Evolutionary conservation across 2,113 vertebrate genomes (phyloP).

Genomic region (Ginglymostoma cirratum): DNA sequence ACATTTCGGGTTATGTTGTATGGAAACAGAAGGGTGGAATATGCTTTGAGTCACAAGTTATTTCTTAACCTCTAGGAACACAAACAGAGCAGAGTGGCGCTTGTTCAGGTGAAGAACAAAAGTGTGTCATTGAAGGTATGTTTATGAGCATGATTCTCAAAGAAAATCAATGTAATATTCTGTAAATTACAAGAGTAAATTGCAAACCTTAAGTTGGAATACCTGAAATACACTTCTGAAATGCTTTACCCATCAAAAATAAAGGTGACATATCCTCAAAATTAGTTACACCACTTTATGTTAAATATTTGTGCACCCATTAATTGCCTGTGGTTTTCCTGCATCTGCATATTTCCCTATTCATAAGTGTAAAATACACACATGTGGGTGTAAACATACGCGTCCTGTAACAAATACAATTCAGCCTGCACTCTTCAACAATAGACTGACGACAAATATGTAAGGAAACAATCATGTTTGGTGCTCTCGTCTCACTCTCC

Average conservation of each 20-base stretch:
- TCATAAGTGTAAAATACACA: background rate
- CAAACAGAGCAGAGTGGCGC: background rate
- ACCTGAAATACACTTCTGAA: background rate
- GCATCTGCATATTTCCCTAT: background rate
- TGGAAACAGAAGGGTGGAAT: background rate
- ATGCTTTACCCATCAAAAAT: background rate
- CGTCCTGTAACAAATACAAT: background rate
- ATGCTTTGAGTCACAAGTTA: background rate
- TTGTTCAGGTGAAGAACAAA: background rate
- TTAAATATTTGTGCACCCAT: background rate
- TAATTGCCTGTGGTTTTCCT: background rate
- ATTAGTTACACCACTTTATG: background rate
- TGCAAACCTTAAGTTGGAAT: background rate
- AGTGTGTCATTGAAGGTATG: background rate
- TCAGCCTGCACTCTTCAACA: background rate
- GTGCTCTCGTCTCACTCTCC: background rate
- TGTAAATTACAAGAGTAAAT: background rate
- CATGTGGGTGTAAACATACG: background rate
- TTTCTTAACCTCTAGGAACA: slow-evolving; percentile 4
- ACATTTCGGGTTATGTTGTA: background rate
- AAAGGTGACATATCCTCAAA: background rate
- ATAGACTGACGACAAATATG: background rate
- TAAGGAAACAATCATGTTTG: background rate
- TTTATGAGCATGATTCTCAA: background rate
- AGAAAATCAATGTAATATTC: background rate